Evolutionary conservation across 2,113 vertebrate genomes (phyloP), one percentile per base, ranked within the genome.

Genomic region (Pandion haliaetus): DNA sequence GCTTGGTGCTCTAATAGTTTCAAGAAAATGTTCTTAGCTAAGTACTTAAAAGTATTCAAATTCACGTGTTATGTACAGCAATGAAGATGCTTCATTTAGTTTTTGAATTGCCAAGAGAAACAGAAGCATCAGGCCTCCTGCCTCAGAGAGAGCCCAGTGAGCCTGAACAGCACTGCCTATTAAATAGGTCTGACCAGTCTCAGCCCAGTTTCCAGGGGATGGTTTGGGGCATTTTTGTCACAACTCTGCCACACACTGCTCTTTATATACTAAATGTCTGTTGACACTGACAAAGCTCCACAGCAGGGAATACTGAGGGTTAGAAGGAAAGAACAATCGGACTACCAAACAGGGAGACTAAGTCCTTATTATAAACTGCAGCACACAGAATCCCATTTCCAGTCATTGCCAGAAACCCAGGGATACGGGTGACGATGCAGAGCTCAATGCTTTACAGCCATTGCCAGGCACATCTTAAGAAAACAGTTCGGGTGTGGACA

Each of bases 231-330:
- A 14, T 10, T 84, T 91, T 13, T 59, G 28, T 59, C 42, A 66
- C 1, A 2, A 58, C 12, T 58, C 28, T 40, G 45, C 28, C 8
- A 1, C 59, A 50, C 0, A 0, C 32, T 54, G 50, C 17, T 70
- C 69, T 63, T 63, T 15, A 28, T 1, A 32, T 0, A 1, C 32
- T 10, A 26, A 44, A 31, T 14, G 3, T 20, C 79, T 61, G 63
- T 1, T 24, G 29, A 14, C 21, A 7, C 14, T 40, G 61, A 40
- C 19, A 83, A 13, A 70, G 52, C 28, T 77, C 55, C 82, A 67
- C 44, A 55, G 44, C 8, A 14, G 49, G 40, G 36, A 59, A 10
- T 10, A 14, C 14, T 11, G 36, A 57, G 16, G 54, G 42, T 5
- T 5, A 20, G 31, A 54, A 72, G 24, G 21, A 45, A 78, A 57